phyloP scores from a whole-genome alignment of 2,113 vertebrate species.

The Rhynchomys soricoides region DNA sequence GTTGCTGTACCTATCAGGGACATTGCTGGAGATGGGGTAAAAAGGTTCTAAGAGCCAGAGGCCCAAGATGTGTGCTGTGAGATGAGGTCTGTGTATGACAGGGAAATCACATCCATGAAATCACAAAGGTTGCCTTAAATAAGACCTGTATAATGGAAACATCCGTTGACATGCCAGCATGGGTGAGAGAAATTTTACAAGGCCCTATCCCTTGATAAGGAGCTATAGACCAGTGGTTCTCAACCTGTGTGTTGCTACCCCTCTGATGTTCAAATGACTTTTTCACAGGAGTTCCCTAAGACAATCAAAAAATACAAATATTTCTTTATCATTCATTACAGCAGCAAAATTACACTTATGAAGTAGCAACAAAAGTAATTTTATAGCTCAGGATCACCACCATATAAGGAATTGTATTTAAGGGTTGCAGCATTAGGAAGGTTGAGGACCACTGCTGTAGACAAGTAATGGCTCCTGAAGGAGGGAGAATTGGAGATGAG shows the following conservation, averaged over 20 bases:
- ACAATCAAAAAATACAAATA: background rate
- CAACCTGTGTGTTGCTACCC: background rate
- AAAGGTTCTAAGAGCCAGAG: background rate
- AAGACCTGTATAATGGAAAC: too few relatives aligned
- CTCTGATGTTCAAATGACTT: background rate
- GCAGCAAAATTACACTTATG: background rate
- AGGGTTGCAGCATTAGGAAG: background rate
- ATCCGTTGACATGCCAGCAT: background rate
- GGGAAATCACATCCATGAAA: background rate
- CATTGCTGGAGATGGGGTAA: background rate
- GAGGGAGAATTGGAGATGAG: background rate
- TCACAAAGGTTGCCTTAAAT: background rate
- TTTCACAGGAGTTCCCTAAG: background rate
- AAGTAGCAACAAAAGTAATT: background rate
- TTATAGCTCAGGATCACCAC: background rate
- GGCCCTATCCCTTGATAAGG: background rate
- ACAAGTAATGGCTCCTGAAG: background rate
- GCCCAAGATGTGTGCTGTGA: background rate
- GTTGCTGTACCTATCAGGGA: background rate
- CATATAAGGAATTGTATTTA: background rate
- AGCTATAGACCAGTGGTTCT: background rate
- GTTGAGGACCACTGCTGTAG: background rate
- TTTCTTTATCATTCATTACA: background rate
- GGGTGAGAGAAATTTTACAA: background rate
- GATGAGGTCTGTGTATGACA: background rate